These are phyloP conservation scores for Griposia aprilina DNA, from an alignment of 2,888 invertebrate genomes.

Conservation along the genomic window DNA sequence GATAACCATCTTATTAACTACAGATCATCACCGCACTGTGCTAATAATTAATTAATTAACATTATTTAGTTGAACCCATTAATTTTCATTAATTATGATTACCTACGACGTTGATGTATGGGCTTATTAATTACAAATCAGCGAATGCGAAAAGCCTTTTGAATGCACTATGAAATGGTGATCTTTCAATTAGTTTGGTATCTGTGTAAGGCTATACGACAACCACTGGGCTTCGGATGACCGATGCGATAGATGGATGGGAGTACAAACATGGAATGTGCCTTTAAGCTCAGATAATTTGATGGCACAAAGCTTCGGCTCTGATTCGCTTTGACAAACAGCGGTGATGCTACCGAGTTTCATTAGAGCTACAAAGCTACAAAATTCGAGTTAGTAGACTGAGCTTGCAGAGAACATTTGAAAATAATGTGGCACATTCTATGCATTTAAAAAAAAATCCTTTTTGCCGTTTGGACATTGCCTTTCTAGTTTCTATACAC, in stretches of 20 bases:
- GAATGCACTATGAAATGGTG: background rate
- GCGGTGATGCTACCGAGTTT: background rate
- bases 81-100: constrained; percentile 33
- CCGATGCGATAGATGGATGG: constrained; percentile 16
- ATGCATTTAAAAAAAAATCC: background rate
- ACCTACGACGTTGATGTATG: constrained; percentile 45
- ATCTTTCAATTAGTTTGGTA: constrained; percentile 32
- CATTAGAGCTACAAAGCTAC: background rate
- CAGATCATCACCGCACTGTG: background rate
- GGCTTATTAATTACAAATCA: constrained; percentile 16
- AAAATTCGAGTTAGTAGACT: background rate
- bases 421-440: background rate
- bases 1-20: background rate
- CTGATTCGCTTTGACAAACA: constrained; percentile 24
- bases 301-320: background rate
- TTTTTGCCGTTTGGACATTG: background rate
- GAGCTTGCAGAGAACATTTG: background rate
- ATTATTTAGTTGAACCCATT: constrained; percentile 26
- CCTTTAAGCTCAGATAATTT: constrained; percentile 14
- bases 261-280: background rate
- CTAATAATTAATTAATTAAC: constrained; percentile 22
- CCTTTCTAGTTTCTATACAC: too few species aligned
- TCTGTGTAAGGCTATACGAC: background rate
- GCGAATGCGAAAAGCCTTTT: background rate
- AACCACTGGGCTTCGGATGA: background rate